Evolutionary conservation across 1,140 invertebrate species (phyloP), one percentile per base, ranked within the genome.

Genomic region (Caenorhabditis inopinata): DNA sequence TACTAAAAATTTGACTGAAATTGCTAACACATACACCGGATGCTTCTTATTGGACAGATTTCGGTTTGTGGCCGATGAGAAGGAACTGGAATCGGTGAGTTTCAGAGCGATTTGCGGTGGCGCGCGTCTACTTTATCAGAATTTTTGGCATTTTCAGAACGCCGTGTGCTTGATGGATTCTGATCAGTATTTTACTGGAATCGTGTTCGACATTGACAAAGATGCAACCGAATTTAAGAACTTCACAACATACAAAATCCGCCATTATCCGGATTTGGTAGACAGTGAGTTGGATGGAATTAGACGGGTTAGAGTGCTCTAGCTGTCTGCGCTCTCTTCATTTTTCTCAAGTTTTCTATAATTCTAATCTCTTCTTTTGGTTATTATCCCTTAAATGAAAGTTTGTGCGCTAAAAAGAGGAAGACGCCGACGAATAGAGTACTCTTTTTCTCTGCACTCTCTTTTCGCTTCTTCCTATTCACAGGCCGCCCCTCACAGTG

Each of bases 161-260:
- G 84, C 84, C 2, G 47, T 85, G 14, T 86, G 85, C 27, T 53
- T 86, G 1, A 32, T 48, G 23, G 49, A 85, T 12, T 76, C 62
- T 38, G 29, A 82, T 38, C 80, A 82, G 42, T 85, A 85, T 77
- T 81, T 83, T 18, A 76, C 81, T 29, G 84, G 85, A 38, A 75
- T 86, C 23, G 85, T 86, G 6, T 84, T 86, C 42, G 46, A 74
- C 14, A 81, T 82, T 6, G 12, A 77, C 12, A 45, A 81, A n/a
- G 79, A 76, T 18, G 68, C 79, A 11, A 79, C 74, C 3, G 32
- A 82, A 14, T 79, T 85, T 5, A 74, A 76, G 6, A 49, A 68
- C 16, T 49, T 82, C 21, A 58, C 74, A 16, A 74, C 75, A 21
- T 86, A 87, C 78, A 87, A 87, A 42, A 87, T 87, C 73, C 58